Percentiles rank a stretch among this genome's conserved stretches.
Conservation (phyloP, 2,888 invertebrate genomes). For the Cephonodes hylas region DNA sequence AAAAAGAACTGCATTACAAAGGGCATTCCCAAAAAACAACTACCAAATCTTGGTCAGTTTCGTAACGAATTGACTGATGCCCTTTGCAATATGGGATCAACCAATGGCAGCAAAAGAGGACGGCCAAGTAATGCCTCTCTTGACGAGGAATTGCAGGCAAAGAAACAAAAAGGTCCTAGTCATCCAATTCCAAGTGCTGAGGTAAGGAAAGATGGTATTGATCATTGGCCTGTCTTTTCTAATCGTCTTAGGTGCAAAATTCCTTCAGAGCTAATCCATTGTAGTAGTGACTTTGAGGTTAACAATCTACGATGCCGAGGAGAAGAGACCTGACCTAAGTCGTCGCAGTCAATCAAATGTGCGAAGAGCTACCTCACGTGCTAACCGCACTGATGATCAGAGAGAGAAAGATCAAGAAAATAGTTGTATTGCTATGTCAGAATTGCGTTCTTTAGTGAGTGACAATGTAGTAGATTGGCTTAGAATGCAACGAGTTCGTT, state of each 20-base stretch:
- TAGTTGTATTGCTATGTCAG: no score
- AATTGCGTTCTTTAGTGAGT: no score
- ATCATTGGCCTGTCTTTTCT: background rate
- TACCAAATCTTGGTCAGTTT: background rate
- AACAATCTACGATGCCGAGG: no score
- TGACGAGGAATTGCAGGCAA: background rate
- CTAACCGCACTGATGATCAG: no score
- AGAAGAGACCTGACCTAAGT: no score
- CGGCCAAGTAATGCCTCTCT: background rate
- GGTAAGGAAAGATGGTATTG: background rate
- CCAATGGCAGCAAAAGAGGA: background rate
- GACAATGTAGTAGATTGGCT: no score
- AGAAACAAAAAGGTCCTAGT: background rate
- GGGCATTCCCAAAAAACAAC: background rate
- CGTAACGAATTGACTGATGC: background rate
- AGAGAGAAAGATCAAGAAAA: no score
- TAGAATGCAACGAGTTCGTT: no score
- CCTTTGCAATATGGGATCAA: background rate
- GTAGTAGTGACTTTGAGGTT: no score
- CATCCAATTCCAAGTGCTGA: background rate
- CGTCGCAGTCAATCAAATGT: no score
- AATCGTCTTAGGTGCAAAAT: background rate
- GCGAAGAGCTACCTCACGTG: no score
- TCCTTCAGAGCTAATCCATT: no score
- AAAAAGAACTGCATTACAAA: constrained; percentile 25